Evolutionary conservation across 2,888 invertebrate species (phyloP).

Genomic region (Euclidia mi): DNA sequence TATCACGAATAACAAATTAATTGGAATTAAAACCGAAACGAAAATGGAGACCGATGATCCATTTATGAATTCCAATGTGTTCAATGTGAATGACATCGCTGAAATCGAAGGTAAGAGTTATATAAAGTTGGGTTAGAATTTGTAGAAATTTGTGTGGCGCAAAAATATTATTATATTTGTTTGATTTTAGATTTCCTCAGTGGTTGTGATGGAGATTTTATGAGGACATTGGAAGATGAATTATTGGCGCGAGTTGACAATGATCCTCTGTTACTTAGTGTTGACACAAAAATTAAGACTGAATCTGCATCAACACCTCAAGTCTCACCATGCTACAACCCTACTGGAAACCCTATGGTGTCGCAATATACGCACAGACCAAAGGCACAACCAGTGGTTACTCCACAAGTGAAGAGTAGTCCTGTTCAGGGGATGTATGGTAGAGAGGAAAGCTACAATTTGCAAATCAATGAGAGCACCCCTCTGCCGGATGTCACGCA

Average conservation of each 20-base stretch:
- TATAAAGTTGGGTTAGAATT: constrained; percentile 11
- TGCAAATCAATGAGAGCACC: constrained; percentile 65
- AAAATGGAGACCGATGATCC: constrained; percentile 81
- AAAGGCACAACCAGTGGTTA: constrained; percentile 45
- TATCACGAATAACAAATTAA: constrained; percentile 29
- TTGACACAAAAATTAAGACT: constrained; percentile 71
- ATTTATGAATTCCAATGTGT: constrained; percentile 88
- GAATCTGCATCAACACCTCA: constrained; percentile 72
- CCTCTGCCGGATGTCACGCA: constrained; percentile 75
- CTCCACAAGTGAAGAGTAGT: constrained; percentile 69
- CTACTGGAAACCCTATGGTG: constrained; percentile 79
- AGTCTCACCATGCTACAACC: constrained; percentile 72
- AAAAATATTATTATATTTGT: constrained; percentile 34
- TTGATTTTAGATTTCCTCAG: constrained; percentile 90
- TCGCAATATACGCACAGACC: constrained; percentile 76
- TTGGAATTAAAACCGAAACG: constrained; percentile 21
- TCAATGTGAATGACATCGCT: constrained; percentile 92
- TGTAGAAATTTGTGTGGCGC: constrained; percentile 12
- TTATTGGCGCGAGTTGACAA: constrained; percentile 76
- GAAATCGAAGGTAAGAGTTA: constrained; percentile 91
- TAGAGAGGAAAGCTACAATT: constrained; percentile 74
- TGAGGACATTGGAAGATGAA: constrained; percentile 87
- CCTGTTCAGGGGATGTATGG: constrained; percentile 73
- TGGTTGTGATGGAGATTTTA: constrained; percentile 92
- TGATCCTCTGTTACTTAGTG: constrained; percentile 70